Base-by-base conservation (phyloP, 2,888 invertebrate species). In the Anodontia alba region DNA sequence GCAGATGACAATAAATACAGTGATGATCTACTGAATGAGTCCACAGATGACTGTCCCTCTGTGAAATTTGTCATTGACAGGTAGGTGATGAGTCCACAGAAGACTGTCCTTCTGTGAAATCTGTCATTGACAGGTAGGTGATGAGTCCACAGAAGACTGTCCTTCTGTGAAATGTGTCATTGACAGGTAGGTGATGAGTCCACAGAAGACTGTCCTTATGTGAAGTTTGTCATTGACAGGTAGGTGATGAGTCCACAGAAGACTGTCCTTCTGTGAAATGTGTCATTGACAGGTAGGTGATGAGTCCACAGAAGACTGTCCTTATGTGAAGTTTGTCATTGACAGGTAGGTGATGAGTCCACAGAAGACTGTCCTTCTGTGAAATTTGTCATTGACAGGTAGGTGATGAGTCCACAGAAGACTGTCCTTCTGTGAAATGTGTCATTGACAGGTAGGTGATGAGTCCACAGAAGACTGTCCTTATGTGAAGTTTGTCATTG, bases 1-100 rank as follows among this genome's bases (percentile, higher is more conserved):
- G 94, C 95, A 31, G 95, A 95, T 70, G 95, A 95, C 87, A 94
- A 95, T 81, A 75, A 81, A 73, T 95, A 95, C 88, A 83, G 89
- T n/a, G 87, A 88, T 15, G 82, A 88, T 5, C 73, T 91, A 36
- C 67, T 83, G 29, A 76, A 79, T 23, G 79, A 81, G 29, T 66
- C 66, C 15, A 79, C 73, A 10, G 82, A 78, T 20, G 76, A 83
- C 12, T 88, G 89, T 76, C 92, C 93, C 0, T 81, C 92, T 7
- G 90, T 94, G 31, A 87, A 89, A 73, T 94, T 94, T 88, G 78
- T 89, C 17, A 90, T 94, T 67, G 78, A 81, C 49, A 54, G 79
- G 83, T 62, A 33, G 12, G 33, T 54, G n/a, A 46, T 46, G 20
- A 38, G 12, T 12, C 5, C 86, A 33, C 42, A 70, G 10, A 38